Evolutionary conservation across 2,797 vertebrate species (phyloP).

Genomic region (Sebastes iracundus): DNA sequence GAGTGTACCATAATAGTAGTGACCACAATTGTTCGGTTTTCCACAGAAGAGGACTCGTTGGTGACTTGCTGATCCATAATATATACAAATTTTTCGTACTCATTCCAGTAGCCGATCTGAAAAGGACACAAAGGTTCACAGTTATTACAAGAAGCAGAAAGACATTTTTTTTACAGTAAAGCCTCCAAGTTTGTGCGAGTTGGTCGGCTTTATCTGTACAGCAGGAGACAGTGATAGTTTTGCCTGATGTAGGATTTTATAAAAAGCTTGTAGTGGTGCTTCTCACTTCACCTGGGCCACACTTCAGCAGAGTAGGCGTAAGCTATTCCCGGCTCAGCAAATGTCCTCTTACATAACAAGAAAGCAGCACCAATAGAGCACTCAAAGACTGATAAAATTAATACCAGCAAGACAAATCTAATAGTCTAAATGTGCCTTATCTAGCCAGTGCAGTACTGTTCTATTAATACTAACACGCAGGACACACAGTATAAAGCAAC

Average conservation of each 20-base stretch:
- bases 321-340: constrained; percentile 72
- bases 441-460: constrained; percentile 19
- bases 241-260: constrained; percentile 48
- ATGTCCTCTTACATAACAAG: constrained; percentile 74
- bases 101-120: constrained; percentile 99
- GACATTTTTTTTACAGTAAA: constrained; percentile 29
- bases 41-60: constrained; percentile 95
- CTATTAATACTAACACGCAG: constrained; percentile 44
- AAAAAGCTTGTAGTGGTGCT: constrained; percentile 58
- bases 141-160: constrained; percentile 61
- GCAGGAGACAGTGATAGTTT: constrained; percentile 22
- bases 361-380: constrained; percentile 49
- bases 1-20: constrained; percentile 99
- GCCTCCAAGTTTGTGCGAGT: constrained; percentile 36
- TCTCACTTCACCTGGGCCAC: constrained; percentile 68
- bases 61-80: constrained; percentile 91
- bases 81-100: constrained; percentile 97
- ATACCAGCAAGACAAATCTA: constrained; percentile 51
- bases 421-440: constrained; percentile 51
- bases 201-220: constrained; percentile 37
- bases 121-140: constrained; percentile 77
- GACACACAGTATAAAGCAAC: neutral
- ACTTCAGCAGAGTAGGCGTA: constrained; percentile 73
- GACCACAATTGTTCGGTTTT: constrained; percentile 99
- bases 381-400: constrained; percentile 48